Percentiles rank a stretch among this genome's conserved stretches.
Conservation (phyloP, 2,888 invertebrate species). For the Heliconius cydno region DNA sequence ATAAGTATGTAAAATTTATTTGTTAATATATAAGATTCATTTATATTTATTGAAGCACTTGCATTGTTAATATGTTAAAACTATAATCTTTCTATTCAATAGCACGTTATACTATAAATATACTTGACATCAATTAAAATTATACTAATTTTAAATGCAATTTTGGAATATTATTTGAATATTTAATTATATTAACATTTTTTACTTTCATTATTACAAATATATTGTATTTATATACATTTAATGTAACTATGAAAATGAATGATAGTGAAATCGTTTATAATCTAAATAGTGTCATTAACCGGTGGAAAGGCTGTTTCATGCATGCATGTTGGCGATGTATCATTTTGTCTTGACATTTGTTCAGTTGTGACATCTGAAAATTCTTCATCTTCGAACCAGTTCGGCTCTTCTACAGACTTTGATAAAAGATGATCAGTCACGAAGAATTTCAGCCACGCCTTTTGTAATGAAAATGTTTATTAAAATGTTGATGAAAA, state of each 20-base stretch:
- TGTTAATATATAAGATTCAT: neutral
- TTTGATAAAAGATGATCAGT: constrained; percentile 80
- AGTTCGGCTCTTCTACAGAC: constrained; percentile 77
- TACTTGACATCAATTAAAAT: constrained; percentile 4
- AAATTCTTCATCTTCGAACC: constrained; percentile 74
- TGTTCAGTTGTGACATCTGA: constrained; percentile 69
- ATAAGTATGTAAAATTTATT: neutral
- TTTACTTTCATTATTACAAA: constrained; percentile 2
- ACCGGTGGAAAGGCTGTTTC: constrained; percentile 77
- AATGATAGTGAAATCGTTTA: constrained; percentile 53
- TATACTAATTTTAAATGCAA: constrained; percentile 22
- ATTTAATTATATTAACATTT: neutral
- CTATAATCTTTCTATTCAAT: neutral
- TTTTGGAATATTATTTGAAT: neutral
- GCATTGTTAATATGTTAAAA: constrained; percentile 16
- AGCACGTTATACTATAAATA: neutral
- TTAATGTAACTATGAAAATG: constrained; percentile 55
- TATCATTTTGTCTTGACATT: constrained; percentile 67
- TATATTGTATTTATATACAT: constrained; percentile 39
- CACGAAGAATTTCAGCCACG: constrained; percentile 84
- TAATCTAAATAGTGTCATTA: constrained; percentile 78
- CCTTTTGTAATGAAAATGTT: constrained; percentile 60
- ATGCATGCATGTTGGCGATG: constrained; percentile 67
- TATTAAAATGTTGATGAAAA: constrained; percentile 43
- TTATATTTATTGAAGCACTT: constrained; percentile 15